These are phyloP conservation scores for Limnephilus lunatus DNA, from an alignment of 2,888 invertebrate genomes.

Conservation along the genomic window DNA sequence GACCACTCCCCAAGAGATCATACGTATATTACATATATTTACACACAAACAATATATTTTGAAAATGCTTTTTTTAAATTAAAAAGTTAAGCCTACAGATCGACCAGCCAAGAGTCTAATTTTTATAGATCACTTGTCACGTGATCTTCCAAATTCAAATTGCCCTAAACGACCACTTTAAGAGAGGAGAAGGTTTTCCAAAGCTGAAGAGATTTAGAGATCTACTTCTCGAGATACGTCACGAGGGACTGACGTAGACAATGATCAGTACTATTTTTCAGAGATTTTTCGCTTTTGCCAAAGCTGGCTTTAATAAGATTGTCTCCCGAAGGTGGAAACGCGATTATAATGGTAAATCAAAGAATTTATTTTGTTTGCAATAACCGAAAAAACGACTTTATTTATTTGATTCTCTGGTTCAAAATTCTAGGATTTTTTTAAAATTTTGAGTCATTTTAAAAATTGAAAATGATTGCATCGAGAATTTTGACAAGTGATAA, in stretches of 20 bases:
- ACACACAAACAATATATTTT: no score
- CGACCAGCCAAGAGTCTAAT: not conserved
- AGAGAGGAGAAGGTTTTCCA: not conserved
- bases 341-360: not conserved
- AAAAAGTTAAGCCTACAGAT: no score
- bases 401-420: not conserved
- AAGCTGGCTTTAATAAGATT: constrained; percentile 7
- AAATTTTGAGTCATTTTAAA: no score
- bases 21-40: no score
- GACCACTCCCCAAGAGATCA: no score
- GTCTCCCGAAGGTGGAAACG: not conserved
- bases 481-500: no score
- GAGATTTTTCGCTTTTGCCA: constrained; percentile 7
- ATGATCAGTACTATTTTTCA: not conserved
- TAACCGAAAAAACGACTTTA: not conserved
- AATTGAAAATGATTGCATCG: no score
- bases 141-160: constrained; percentile 9
- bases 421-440: no score
- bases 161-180: constrained; percentile 5
- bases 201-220: constrained; percentile 9
- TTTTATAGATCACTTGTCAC: constrained; percentile 26
- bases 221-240: not conserved
- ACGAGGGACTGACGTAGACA: constrained; percentile 9
- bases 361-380: not conserved
- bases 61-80: no score